Evolutionary conservation across 1,140 invertebrate species (phyloP), one percentile per base, ranked within the genome.

Genomic region (Anthonomus grandis): DNA sequence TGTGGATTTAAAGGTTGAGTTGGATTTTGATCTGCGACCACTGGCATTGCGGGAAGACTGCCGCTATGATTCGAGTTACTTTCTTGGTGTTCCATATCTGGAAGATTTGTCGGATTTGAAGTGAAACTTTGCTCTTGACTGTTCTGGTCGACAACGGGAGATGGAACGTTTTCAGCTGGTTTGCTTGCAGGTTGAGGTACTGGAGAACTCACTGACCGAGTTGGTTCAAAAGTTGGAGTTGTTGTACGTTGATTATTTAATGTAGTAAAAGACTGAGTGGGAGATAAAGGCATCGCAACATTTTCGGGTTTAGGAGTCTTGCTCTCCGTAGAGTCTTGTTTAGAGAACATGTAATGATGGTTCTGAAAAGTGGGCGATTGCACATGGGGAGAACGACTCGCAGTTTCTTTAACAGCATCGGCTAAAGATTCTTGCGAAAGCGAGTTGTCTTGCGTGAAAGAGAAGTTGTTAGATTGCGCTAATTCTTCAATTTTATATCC

Each of bases 401-500:
- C n/a, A 42, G 44, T 52, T 46, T 64, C 60, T 15, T 64, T 65
- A 59, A 60, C 68, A 27, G 62, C 59, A 48, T 67, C 67, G 25
- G 65, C 41, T 23, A 65, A 46, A 6, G 61, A 65, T 48, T 67
- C 65, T 58, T 64, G 66, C 10, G 68, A 68, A 21, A 70, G 49
- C 13, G 64, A 65, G 53, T 64, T 68, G 21, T 71, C 70, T 60
- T 68, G 67, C 62, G 62, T 67, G 50, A 64, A 70, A 56, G 59
- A 60, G 59, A 69, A 64, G 45, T 51, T 45, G 64, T 59, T 65
- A 9, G 68, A 67, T 39, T 70, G 69, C 49, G 67, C 63, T 27
- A 74, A 45, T 65, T 74, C 72, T 37, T 74, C 72, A 60, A 69
- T 66, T 44, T 73, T 67, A 71, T 71, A 73, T 49, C 70, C 67